Conservation (phyloP, 2,888 invertebrate genomes). For the Hyposoter didymator region DNA sequence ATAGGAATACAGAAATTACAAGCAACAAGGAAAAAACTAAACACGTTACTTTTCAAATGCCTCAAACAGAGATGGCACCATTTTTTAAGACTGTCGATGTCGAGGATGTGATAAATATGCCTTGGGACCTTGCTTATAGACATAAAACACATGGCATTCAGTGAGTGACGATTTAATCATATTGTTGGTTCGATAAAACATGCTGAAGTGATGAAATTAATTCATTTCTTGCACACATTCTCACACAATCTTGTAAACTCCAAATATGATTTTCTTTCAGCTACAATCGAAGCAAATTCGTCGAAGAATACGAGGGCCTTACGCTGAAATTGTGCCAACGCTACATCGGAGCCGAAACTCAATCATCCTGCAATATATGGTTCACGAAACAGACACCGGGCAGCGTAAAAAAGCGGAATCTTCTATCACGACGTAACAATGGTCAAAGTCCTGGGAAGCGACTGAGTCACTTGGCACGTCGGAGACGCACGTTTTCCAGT, state of each 20-base stretch:
- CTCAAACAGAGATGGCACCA: constrained; percentile 73
- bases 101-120: constrained; percentile 82
- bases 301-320: constrained; percentile 90
- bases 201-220: neutral
- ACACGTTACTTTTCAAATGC: constrained; percentile 67
- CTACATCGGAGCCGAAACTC: constrained; percentile 91
- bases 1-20: constrained; percentile 35
- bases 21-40: constrained; percentile 52
- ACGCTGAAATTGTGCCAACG: constrained; percentile 89
- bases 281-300: constrained; percentile 89
- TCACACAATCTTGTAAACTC: neutral
- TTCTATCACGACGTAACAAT: constrained; percentile 86
- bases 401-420: constrained; percentile 88
- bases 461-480: constrained; percentile 90
- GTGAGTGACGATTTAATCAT: constrained; percentile 85
- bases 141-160: constrained; percentile 90
- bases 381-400: constrained; percentile 86
- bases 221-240: neutral
- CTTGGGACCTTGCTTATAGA: constrained; percentile 88
- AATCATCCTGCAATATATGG: constrained; percentile 88
- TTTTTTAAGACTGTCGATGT: constrained; percentile 77
- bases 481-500: constrained; percentile 91
- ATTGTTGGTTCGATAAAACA: neutral
- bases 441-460: constrained; percentile 91
- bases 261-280: constrained; percentile 84